These are phyloP conservation scores for Pelobates cultripes DNA, from an alignment of 2,797 vertebrate species.

Conservation along the genomic window DNA sequence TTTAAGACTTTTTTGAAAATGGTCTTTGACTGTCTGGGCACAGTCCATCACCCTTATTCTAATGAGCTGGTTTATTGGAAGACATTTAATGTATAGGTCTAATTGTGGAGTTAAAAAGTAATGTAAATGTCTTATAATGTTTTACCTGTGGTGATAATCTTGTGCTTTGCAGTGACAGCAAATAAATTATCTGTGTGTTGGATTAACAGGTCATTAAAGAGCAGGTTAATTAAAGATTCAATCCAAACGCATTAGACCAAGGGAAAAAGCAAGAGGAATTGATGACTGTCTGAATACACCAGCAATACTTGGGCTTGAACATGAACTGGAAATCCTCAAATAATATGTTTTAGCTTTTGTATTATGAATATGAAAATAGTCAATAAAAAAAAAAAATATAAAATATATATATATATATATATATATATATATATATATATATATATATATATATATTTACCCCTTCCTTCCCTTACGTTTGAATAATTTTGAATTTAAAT, in stretches of 20 bases:
- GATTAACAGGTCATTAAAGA: constrained; percentile 17
- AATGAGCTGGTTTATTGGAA: background rate
- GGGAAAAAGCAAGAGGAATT: background rate
- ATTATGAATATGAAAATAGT: no score
- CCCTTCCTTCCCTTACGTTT: no score
- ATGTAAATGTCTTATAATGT: background rate
- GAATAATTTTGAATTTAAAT: no score
- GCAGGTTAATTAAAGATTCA: constrained; percentile 15
- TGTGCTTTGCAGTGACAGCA: constrained; percentile 1
- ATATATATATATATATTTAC: no score
- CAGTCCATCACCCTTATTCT: background rate
- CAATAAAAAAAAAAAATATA: no score
- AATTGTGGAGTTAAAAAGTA: background rate
- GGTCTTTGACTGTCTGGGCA: no score
- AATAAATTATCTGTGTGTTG: constrained; percentile 5
- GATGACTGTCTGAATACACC: background rate
- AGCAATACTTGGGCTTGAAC: no score
- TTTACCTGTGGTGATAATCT: background rate
- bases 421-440: no score
- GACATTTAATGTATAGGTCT: background rate
- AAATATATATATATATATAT: no score
- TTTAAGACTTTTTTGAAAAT: no score
- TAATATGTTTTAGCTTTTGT: no score
- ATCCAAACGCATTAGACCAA: background rate
- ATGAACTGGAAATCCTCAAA: no score